Conservation (phyloP, 1,140 invertebrate species). For the Lordiphosa clarofinis region DNA sequence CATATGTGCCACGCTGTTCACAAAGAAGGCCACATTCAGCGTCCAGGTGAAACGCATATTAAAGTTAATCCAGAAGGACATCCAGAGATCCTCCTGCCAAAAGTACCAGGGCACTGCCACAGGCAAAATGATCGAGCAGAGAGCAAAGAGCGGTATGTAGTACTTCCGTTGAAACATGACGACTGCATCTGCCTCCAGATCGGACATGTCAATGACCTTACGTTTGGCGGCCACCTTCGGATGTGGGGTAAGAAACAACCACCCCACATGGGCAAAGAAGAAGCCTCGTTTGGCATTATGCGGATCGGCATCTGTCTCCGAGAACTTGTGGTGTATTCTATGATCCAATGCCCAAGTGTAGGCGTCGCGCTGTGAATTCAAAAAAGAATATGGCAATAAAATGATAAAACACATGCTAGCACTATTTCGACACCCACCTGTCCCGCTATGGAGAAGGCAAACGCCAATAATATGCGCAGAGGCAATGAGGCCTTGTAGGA, state of each 20-base stretch:
- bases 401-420: background rate
- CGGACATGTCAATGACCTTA: constrained; percentile 88
- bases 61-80: constrained; percentile 91
- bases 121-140: constrained; percentile 89
- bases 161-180: constrained; percentile 91
- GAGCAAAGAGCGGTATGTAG: constrained; percentile 87
- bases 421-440: constrained; percentile 79
- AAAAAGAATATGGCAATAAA: background rate
- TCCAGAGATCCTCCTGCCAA: constrained; percentile 90
- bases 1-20: constrained; percentile 95
- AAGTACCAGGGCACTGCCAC: constrained; percentile 88
- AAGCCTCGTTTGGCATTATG: constrained; percentile 90
- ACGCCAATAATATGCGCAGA: constrained; percentile 85
- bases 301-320: constrained; percentile 90
- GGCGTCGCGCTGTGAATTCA: constrained; percentile 83
- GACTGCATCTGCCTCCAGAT: constrained; percentile 91
- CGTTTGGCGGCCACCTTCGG: constrained; percentile 89
- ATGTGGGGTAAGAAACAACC: constrained; percentile 89
- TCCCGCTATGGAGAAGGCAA: constrained; percentile 86
- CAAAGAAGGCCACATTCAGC: constrained; percentile 94
- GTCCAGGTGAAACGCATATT: constrained; percentile 90
- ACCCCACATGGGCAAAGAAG: constrained; percentile 90
- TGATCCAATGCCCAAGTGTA: constrained; percentile 90
- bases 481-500: constrained; percentile 90
- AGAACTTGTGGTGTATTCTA: constrained; percentile 90